Conservation (phyloP, 2,113 vertebrate species). For the Eclectus roratus region DNA sequence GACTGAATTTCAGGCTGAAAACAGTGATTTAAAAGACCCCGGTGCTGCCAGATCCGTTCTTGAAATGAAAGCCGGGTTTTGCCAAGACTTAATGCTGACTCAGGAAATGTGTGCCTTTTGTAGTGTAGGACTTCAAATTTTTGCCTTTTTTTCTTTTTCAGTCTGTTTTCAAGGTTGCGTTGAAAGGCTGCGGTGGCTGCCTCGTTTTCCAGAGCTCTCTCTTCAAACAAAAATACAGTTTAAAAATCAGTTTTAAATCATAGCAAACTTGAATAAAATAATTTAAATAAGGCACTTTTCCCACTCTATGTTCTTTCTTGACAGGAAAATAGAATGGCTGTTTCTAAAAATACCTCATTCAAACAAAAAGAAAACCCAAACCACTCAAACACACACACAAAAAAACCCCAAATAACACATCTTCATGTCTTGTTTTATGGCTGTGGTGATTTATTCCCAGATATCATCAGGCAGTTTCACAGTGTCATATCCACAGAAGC, state of each 20-base stretch:
- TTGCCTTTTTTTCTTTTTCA: background rate
- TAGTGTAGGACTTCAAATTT: background rate
- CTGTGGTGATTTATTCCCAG: background rate
- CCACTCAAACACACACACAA: background rate
- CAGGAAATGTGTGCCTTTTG: background rate
- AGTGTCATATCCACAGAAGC: background rate
- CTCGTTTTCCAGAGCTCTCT: background rate
- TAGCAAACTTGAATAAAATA: background rate
- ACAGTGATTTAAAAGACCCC: background rate
- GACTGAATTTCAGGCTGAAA: background rate
- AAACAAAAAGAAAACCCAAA: background rate
- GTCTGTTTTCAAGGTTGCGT: background rate
- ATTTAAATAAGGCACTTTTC: background rate
- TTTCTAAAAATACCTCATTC: background rate
- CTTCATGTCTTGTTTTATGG: background rate
- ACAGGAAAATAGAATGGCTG: background rate
- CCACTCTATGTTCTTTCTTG: background rate
- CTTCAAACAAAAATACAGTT: background rate
- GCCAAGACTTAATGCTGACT: background rate
- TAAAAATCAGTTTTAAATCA: background rate
- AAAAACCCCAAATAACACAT: background rate
- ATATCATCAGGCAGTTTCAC: background rate
- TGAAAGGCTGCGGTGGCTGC: background rate
- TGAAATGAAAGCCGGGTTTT: background rate
- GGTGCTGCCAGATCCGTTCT: background rate